Conservation (phyloP, 2,113 vertebrate species). For the Cepphus grylle region DNA sequence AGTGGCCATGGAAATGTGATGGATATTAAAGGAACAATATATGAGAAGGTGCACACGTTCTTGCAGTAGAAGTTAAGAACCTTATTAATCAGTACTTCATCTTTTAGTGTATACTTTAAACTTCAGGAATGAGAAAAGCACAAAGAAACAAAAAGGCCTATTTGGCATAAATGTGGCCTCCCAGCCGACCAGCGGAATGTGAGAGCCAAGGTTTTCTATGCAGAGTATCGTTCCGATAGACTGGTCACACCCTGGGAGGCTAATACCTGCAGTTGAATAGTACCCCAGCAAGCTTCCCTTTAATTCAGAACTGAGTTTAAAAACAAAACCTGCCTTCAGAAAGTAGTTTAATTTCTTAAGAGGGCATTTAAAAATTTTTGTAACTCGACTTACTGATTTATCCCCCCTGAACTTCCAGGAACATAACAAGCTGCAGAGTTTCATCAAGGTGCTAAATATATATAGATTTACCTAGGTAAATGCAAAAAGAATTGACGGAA, state of each 20-base stretch:
- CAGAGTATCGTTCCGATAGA: rapidly evolving
- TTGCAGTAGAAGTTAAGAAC: constrained; percentile 30
- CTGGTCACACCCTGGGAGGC: neutral
- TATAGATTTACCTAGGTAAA: neutral
- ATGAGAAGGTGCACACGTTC: neutral
- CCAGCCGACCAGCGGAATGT: neutral
- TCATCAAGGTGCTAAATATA: neutral
- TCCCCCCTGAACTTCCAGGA: neutral
- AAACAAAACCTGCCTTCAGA: neutral
- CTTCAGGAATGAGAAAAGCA: neutral
- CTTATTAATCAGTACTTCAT: constrained; percentile 32
- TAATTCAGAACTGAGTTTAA: neutral
- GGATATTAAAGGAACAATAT: neutral
- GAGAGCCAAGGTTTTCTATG: neutral
- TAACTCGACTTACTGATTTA: neutral
- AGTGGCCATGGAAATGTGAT: neutral
- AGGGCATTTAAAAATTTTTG: neutral
- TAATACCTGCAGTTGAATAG: neutral
- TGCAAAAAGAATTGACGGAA: neutral
- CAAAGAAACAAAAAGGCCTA: neutral
- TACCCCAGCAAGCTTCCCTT: neutral
- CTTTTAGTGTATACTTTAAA: constrained; percentile 44
- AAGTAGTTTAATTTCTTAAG: neutral
- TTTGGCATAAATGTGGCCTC: neutral
- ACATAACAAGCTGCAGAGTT: neutral